Conservation (phyloP, 2,113 vertebrate genomes). For the Porphyrio hochstetteri region DNA sequence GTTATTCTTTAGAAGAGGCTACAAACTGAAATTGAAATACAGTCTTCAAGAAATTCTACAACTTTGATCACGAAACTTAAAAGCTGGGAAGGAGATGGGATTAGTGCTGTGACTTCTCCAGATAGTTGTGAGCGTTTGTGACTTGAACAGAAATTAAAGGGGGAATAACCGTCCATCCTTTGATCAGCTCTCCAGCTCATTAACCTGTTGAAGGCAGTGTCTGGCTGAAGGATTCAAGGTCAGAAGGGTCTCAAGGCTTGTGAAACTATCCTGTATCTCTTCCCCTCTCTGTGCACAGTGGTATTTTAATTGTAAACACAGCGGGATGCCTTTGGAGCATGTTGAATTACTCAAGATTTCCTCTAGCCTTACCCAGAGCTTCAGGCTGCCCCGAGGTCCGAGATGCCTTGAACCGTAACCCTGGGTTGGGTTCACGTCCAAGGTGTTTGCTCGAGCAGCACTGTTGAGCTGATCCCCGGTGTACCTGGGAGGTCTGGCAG, state of each 20-base stretch:
- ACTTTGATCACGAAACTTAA: not conserved
- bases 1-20: not conserved
- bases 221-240: not conserved
- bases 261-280: not conserved
- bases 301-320: not conserved
- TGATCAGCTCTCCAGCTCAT: not conserved
- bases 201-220: not conserved
- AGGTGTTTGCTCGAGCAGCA: not conserved
- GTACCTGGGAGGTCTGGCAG: too few species aligned
- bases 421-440: fast-evolving
- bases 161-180: not conserved
- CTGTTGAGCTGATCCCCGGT: fast-evolving
- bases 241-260: not conserved
- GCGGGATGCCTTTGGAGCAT: not conserved
- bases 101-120: not conserved
- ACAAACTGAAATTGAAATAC: not conserved
- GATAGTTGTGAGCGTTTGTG: not conserved
- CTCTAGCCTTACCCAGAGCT: not conserved
- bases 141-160: not conserved
- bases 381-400: not conserved
- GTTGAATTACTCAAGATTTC: not conserved
- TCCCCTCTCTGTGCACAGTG: not conserved
- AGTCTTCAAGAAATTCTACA: not conserved
- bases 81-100: not conserved
- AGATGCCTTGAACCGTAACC: not conserved